Conservation (phyloP, 2,888 invertebrate species). For the Tetramorium bicarinatum region DNA sequence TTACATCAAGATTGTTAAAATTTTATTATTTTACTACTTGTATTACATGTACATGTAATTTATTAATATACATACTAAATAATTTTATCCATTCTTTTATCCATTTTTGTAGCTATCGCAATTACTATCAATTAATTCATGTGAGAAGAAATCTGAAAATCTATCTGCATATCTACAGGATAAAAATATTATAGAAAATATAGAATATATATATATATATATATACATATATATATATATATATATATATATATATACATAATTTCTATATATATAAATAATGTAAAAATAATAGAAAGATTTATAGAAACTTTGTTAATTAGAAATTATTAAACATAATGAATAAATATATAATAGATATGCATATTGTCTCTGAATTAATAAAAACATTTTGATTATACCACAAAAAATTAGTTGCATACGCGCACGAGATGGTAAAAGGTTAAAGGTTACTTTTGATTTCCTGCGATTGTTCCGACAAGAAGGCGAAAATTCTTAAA, state of each 20-base stretch:
- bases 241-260: too few relatives aligned
- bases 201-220: not conserved
- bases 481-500: conserved; percentile 5
- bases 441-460: conserved; percentile 81
- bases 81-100: not conserved
- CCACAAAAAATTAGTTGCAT: conserved; percentile 4
- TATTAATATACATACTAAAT: not conserved
- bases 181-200: not conserved
- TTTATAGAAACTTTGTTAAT: not conserved
- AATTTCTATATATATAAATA: not conserved
- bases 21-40: not conserved
- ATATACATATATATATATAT: too few relatives aligned
- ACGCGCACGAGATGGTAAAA: not conserved
- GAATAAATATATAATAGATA: conserved; percentile 2
- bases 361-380: not conserved
- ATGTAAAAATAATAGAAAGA: not conserved
- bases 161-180: not conserved
- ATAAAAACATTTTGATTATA: not conserved
- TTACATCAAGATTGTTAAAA: not conserved
- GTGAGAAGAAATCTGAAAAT: not conserved
- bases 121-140: conserved; percentile 5
- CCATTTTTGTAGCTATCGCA: not conserved
- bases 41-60: not conserved
- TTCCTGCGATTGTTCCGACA: conserved; percentile 82
- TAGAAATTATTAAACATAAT: conserved; percentile 6